These are phyloP conservation scores for Meloidogyne floridensis DNA, from an alignment of 1,140 invertebrate genomes.

Conservation along the genomic window DNA sequence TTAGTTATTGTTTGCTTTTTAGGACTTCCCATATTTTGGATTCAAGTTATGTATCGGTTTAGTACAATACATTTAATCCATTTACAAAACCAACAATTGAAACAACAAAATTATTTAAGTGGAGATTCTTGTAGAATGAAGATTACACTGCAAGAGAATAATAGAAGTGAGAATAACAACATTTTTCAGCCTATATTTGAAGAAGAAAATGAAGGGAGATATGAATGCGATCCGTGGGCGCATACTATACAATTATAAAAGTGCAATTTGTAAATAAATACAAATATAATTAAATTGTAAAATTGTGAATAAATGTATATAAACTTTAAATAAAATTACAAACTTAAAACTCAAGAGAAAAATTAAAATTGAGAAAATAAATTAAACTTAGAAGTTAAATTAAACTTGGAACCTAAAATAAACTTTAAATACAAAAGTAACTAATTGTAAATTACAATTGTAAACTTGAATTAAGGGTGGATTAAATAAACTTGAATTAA, in stretches of 20 bases:
- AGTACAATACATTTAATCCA: constrained; percentile 1
- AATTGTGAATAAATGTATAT: not conserved
- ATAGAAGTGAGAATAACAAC: not conserved
- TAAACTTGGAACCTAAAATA: not conserved
- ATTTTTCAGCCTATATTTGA: not conserved
- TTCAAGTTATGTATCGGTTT: not conserved
- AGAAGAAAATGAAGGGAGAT: not conserved
- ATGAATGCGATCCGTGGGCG: not conserved
- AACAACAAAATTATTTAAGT: not conserved
- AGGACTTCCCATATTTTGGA: constrained; percentile 5
- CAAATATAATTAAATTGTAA: not conserved
- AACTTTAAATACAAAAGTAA: not conserved
- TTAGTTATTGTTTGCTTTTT: constrained; percentile 11
- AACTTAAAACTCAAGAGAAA: not conserved
- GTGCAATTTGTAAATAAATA: not conserved
- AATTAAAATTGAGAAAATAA: not conserved
- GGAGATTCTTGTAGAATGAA: not conserved
- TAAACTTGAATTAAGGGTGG: too few relatives aligned
- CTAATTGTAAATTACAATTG: not conserved
- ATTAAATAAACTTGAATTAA: too few relatives aligned
- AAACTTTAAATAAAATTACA: not conserved
- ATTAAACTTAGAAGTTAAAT: too few relatives aligned
- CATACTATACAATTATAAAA: not conserved
- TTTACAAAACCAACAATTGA: not conserved
- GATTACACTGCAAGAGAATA: not conserved